These are phyloP conservation scores for Zhengitettix transpicula DNA, from an alignment of 2,888 invertebrate species.

Conservation along the genomic window DNA sequence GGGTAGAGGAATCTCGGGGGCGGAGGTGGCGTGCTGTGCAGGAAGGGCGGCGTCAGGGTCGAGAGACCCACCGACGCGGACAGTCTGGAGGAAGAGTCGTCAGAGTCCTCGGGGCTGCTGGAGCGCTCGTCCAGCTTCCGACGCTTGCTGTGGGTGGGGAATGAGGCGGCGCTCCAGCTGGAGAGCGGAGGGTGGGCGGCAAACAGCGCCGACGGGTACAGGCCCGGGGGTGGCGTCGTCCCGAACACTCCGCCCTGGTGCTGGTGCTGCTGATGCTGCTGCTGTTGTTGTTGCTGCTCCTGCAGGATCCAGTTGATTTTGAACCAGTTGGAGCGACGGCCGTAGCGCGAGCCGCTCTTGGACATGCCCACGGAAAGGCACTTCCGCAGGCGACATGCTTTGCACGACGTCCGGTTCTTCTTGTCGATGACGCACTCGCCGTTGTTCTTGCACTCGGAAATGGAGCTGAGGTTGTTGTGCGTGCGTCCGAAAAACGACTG, in stretches of 20 bases:
- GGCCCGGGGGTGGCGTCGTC: neutral
- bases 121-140: neutral
- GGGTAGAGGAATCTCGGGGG: conserved; percentile 1
- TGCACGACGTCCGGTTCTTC: conserved; percentile 83
- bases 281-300: conserved; percentile 36
- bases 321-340: conserved; percentile 83
- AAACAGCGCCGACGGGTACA: neutral
- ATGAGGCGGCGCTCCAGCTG: neutral
- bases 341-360: conserved; percentile 79
- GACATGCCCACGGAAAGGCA: conserved; percentile 83
- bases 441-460: conserved; percentile 84
- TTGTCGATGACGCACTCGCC: conserved; percentile 83
- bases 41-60: neutral
- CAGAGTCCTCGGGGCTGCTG: neutral
- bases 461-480: conserved; percentile 75
- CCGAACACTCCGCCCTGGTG: neutral
- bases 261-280: conserved; percentile 4
- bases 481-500: conserved; percentile 88
- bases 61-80: too few species aligned
- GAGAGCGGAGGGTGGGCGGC: neutral
- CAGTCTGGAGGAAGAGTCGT: too few species aligned
- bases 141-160: too few species aligned
- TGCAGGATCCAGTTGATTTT: conserved; percentile 81
- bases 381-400: conserved; percentile 73
- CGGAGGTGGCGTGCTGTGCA: conserved; percentile 1